Evolutionary conservation across 2,888 invertebrate genomes (phyloP).

Genomic region (Aleiodes alternator): DNA sequence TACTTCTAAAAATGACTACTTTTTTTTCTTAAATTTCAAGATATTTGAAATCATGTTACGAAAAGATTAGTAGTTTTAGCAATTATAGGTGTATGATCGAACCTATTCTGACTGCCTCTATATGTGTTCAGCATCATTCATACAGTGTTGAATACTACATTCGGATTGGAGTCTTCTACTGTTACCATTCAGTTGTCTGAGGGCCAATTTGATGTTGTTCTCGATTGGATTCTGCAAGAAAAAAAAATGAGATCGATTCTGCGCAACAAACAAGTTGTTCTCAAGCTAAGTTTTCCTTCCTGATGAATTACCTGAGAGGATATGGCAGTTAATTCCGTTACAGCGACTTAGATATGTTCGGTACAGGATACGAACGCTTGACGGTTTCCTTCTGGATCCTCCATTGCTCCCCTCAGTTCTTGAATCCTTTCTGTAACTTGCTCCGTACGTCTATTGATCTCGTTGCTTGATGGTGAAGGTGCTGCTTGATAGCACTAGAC

Average conservation of each 20-base stretch:
- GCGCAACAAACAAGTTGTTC: conserved; percentile 8
- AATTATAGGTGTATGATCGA: conserved; percentile 92
- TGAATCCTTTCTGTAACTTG: conserved; percentile 91
- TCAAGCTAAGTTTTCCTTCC: conserved; percentile 5
- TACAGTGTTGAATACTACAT: conserved; percentile 79
- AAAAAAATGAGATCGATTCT: conserved; percentile 24
- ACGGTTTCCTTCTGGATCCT: conserved; percentile 80
- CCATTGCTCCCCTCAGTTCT: conserved; percentile 89
- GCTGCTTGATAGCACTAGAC: conserved; percentile 68
- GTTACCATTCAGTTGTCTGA: conserved; percentile 76
- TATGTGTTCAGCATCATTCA: conserved; percentile 77
- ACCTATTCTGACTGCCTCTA: conserved; percentile 83
- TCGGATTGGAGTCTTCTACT: too few species aligned
- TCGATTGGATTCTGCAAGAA: conserved; percentile 78
- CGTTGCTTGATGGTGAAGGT: conserved; percentile 77
- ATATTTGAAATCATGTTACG: conserved; percentile 85
- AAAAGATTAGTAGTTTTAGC: conserved; percentile 95
- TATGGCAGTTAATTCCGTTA: conserved; percentile 84
- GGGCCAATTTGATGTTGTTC: conserved; percentile 79
- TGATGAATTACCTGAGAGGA: conserved; percentile 82
- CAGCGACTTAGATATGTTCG: conserved; percentile 86
- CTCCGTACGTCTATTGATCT: conserved; percentile 86
- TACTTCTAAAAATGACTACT: too few species aligned
- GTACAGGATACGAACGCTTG: conserved; percentile 85
- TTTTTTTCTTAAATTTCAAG: conserved; percentile 11